Conservation (phyloP, 2,888 invertebrate genomes). For the Quadriops clusia region DNA sequence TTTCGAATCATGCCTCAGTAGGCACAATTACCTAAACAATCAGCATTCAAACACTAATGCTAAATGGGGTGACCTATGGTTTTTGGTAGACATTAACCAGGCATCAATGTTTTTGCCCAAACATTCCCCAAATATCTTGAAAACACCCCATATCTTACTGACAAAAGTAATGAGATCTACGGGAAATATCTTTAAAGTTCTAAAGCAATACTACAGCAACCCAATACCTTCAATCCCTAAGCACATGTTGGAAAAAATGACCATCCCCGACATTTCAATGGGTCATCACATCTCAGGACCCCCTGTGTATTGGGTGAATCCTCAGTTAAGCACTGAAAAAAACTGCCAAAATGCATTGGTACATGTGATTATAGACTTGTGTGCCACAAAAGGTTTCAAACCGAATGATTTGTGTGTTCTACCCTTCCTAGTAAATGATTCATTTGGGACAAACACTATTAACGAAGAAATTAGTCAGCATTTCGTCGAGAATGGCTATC, state of each 20-base stretch:
- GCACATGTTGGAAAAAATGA: constrained; percentile 18
- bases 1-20: not conserved
- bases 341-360: constrained; percentile 20
- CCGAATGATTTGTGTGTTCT: constrained; percentile 30
- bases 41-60: constrained; percentile 13
- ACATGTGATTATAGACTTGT: constrained; percentile 29
- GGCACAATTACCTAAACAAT: constrained; percentile 14
- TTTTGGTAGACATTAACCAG: constrained; percentile 33
- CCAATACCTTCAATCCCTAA: constrained; percentile 24
- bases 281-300: constrained; percentile 29
- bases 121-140: constrained; percentile 27
- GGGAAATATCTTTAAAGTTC: constrained; percentile 27
- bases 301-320: constrained; percentile 29
- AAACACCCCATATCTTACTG: constrained; percentile 25
- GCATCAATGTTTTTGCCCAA: constrained; percentile 31
- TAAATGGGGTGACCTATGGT: constrained; percentile 32
- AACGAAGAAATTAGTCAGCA: constrained; percentile 26
- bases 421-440: constrained; percentile 28
- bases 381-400: constrained; percentile 31
- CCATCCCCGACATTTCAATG: constrained; percentile 22
- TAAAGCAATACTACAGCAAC: constrained; percentile 28
- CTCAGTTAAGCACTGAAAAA: constrained; percentile 13
- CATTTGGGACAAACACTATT: constrained; percentile 23
- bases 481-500: constrained; percentile 30
- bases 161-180: constrained; percentile 31